Base-by-base conservation (phyloP, 2,113 vertebrate species). In the Anolis carolinensis region DNA sequence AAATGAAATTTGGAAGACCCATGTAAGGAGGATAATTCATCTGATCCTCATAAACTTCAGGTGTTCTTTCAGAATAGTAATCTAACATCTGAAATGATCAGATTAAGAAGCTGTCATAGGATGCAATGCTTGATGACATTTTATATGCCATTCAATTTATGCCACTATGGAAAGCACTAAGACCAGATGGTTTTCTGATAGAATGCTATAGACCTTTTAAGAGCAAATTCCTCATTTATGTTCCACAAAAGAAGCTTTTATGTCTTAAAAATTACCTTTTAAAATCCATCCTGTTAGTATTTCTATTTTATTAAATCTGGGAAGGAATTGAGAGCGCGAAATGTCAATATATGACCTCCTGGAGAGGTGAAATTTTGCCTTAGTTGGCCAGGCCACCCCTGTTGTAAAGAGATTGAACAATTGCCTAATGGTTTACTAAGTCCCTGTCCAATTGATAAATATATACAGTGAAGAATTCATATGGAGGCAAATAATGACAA, bases 181-280 rank as follows among this genome's bases (percentile, higher is more conserved):
- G 73, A 78, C 76, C 30, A 78, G 76, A 59, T 34, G 50, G 50
- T 78, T 78, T 76, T 59, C 76, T 59, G 50, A 78, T 34, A 59
- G 76, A 55, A 59, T 59, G 7, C 5, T 34, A 34, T 34, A 32
- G 18, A 8, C 52, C 14, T 34, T 32, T 77, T 48, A 39, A 39
- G 74, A 48, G 11, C 25, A 30, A 34, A 32, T 78, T 21, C 13
- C n/a, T 7, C 50, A 78, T 78, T 34, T 78, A 55, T 16, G n/a
- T 32, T 77, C 27, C 72, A 44, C 9, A 25, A 11, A 55, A 55
- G 10, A 76, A 75, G 8, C 25, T 32, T 78, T 78, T 79, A 27
- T 36, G 9, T 25, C n/a, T 34, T 20, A 32, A 32, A 30, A 52
- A 13, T n/a, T 52, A n/a, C 25, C 5, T 32, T 32, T 55, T 62